These are phyloP conservation scores for Iguana delicatissima DNA, from an alignment of 2,797 vertebrate species.

Conservation along the genomic window DNA sequence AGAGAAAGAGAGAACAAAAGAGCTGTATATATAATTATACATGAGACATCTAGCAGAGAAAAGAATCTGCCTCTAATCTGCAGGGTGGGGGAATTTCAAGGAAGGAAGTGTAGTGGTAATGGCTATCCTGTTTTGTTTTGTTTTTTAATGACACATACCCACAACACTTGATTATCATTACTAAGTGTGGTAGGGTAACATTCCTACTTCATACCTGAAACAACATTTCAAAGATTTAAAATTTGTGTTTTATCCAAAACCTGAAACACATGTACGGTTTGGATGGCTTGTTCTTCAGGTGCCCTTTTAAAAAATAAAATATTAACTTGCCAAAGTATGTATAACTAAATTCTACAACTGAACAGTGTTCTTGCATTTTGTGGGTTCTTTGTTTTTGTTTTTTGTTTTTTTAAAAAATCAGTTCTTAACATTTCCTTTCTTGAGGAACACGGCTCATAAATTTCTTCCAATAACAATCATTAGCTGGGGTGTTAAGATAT, in stretches of 20 bases:
- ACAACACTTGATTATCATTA: accelerated
- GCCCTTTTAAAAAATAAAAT: neutral
- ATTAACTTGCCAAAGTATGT: neutral
- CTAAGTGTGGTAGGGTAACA: neutral
- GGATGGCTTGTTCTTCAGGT: neutral
- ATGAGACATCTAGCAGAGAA: neutral
- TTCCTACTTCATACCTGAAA: neutral
- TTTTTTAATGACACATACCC: neutral
- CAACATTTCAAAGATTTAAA: neutral
- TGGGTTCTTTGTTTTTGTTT: no score
- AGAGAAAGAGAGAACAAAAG: no score
- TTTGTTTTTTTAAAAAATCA: conserved; percentile 17
- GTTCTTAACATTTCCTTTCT: conserved; percentile 61
- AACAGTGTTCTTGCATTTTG: conserved; percentile 53
- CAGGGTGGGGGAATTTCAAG: neutral
- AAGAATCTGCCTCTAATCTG: neutral
- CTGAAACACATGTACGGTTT: neutral
- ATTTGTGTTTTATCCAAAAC: neutral
- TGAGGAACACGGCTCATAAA: conserved; percentile 73
- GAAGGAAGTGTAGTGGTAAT: neutral
- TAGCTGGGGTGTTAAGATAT: conserved; percentile 58
- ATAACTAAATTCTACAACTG: conserved; percentile 41
- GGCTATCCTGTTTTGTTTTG: no score
- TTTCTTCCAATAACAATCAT: conserved; percentile 73
- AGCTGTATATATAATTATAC: neutral